Conservation (phyloP, 2,113 vertebrate genomes). For the Willisornis vidua region DNA sequence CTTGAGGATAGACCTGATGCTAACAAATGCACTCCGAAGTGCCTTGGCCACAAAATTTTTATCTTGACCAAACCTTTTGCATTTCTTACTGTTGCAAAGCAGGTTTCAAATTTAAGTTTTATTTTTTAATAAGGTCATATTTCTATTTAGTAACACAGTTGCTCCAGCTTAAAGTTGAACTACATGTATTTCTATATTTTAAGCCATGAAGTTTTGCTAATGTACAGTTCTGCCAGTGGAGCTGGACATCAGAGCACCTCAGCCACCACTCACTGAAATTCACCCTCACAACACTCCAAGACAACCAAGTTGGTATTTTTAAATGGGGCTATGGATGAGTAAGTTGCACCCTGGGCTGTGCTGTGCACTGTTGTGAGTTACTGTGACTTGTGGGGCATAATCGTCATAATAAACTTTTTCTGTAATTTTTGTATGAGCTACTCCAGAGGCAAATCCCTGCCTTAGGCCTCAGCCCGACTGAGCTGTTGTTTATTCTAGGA, state of each 20-base stretch:
- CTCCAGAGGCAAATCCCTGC: not conserved
- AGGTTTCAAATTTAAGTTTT: not conserved
- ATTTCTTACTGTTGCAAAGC: not conserved
- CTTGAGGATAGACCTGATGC: not conserved
- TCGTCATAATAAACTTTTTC: not conserved
- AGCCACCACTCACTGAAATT: not conserved
- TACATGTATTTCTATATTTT: not conserved
- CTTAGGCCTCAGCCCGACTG: not conserved
- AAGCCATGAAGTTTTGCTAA: not conserved
- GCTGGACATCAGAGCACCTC: not conserved
- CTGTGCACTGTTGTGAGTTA: not conserved
- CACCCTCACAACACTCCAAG: fast-evolving
- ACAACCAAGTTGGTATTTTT: not conserved
- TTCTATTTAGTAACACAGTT: not conserved
- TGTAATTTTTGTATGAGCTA: not conserved
- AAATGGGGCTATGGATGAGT: not conserved
- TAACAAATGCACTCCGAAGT: not conserved
- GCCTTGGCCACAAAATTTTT: not conserved
- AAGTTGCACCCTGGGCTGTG: not conserved
- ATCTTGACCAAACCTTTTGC: not conserved
- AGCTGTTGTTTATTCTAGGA: not conserved
- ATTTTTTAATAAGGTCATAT: not conserved
- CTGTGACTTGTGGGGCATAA: fast-evolving
- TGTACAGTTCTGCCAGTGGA: not conserved
- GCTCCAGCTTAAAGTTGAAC: not conserved